phyloP scores from a whole-genome alignment of 2,797 vertebrate genomes.

The Garrulus glandarius region DNA sequence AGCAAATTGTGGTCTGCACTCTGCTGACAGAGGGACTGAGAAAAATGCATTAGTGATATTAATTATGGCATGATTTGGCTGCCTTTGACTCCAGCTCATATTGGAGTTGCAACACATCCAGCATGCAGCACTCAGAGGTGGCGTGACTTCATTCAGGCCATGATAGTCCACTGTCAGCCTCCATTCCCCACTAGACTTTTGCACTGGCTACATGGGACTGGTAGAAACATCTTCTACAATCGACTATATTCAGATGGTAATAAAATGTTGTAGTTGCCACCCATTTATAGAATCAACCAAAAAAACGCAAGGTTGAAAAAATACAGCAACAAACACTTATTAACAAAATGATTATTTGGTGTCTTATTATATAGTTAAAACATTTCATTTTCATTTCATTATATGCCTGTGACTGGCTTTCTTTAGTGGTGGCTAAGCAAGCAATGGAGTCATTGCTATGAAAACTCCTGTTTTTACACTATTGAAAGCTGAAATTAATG shows the following conservation, averaged over 20 bases:
- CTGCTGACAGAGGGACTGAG: neutral
- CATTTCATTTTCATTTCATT: neutral
- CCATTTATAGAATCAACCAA: neutral
- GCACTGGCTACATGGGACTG: neutral
- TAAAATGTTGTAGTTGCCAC: neutral
- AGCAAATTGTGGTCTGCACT: neutral
- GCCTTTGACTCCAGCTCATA: neutral
- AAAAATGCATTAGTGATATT: neutral
- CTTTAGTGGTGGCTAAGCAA: neutral
- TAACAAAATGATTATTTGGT: neutral
- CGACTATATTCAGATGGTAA: neutral
- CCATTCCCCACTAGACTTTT: neutral
- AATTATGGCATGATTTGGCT: neutral
- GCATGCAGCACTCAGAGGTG: rapidly evolving
- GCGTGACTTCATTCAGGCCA: neutral
- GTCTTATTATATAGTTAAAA: neutral
- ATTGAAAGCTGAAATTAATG: neutral
- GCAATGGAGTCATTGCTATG: neutral
- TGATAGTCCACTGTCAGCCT: neutral
- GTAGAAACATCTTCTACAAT: neutral
- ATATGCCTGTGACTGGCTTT: neutral
- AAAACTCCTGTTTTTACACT: neutral
- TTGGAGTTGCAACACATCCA: neutral
- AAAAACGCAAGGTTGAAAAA: neutral
- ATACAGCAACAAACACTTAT: rapidly evolving